Base-by-base conservation (phyloP, 2,113 vertebrate species). In the Chelonoidis abingdonii region DNA sequence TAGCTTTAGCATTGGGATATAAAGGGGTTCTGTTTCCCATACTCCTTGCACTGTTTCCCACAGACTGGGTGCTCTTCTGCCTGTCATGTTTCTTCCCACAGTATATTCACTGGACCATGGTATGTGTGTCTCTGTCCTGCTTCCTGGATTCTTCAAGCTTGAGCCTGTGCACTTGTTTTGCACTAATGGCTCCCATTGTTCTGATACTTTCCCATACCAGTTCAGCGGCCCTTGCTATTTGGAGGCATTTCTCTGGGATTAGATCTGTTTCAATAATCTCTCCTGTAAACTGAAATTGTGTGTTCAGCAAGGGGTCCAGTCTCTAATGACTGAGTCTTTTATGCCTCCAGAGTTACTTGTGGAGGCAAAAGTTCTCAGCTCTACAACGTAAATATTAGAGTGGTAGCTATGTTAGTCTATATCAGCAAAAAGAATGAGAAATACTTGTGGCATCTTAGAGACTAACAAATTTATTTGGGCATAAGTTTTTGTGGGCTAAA, bases 311-410 rank as follows among this genome's bases (percentile, higher is more conserved):
- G 62, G 29, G 13, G 52, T 85, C 57, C 88, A 75, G 69, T 38
- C n/a, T 54, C 75, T 75, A 2, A 25, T 27, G 92, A 80, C 49
- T 82, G 89, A 84, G n/a, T 0, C 0, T 0, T n/a, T 87, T 78
- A n/a, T 65, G 22, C 62, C 80, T 91, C 80, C 82, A 80, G 92
- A 89, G 93, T 83, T 84, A 84, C 93, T 82, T 72, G 38, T 65
- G 78, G 91, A 91, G 38, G 59, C 80, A 38, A 5, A 35, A 1
- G 1, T 4, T 41, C 35, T 83, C 86, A 62, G 35, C 54, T 95
- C 75, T 59, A n/a, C 2, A 0, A 27, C 29, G 8, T 59, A 75
- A 90, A 6, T 10, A 47, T 17, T 72, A 50, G 50, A 50, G 50
- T 16, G 13, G 50, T 50, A 50, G 50, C 50, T 14, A 14, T 50